Conservation (phyloP, 2,888 invertebrate species). For the Phasia obesa region DNA sequence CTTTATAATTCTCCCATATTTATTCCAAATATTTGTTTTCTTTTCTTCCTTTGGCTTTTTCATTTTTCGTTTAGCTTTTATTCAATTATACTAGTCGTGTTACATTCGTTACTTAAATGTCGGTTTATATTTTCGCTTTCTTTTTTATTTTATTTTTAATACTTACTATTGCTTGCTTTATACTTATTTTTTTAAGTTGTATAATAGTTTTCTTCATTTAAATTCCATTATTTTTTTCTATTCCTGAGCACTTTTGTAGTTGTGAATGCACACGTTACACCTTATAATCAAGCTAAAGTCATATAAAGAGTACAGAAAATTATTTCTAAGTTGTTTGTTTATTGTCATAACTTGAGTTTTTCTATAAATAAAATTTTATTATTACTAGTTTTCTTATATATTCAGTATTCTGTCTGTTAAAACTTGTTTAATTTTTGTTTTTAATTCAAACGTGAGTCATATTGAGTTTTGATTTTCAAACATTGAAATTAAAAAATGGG, state of each 20-base stretch:
- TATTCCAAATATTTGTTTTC: neutral
- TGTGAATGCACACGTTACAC: conserved; percentile 26
- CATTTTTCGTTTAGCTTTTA: neutral
- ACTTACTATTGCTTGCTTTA: neutral
- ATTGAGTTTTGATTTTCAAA: conserved; percentile 48
- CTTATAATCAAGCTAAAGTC: conserved; percentile 38
- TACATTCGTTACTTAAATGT: conserved; percentile 19
- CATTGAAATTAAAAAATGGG: conserved; percentile 47
- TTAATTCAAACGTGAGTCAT: conserved; percentile 59
- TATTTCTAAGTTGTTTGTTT: conserved; percentile 40
- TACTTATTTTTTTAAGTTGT: conserved; percentile 10
- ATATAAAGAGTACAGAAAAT: conserved; percentile 15
- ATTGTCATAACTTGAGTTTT: conserved; percentile 44
- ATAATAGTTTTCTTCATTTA: conserved; percentile 32
- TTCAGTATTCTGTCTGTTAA: conserved; percentile 19
- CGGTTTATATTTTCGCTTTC: conserved; percentile 23
- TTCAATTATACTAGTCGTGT: conserved; percentile 34
- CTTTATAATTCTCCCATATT: too few species aligned
- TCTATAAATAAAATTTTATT: conserved; percentile 45
- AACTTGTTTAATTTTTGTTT: conserved; percentile 23
- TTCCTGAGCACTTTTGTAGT: conserved; percentile 12
- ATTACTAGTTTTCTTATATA: conserved; percentile 28
- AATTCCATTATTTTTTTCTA: conserved; percentile 24
- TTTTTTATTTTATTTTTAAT: neutral
- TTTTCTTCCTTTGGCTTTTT: neutral